Conservation (phyloP, 2,888 invertebrate species). For the Byasa hedistus region DNA sequence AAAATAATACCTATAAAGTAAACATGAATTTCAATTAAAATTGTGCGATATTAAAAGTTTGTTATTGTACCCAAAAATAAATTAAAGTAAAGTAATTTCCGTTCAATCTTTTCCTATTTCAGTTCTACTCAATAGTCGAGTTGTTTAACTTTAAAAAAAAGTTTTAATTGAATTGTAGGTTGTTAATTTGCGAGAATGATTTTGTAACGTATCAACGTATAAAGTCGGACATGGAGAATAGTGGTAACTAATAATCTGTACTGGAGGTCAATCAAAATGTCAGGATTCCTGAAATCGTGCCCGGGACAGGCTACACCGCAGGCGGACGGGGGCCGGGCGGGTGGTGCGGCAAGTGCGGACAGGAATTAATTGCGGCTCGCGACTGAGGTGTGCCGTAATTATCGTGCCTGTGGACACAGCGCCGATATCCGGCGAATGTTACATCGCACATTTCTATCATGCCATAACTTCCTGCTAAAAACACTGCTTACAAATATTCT, state of each 20-base stretch:
- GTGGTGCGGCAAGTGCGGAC: slow-evolving; percentile 39
- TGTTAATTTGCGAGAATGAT: background rate
- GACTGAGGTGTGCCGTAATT: slow-evolving; percentile 63
- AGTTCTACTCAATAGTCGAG: too few species aligned
- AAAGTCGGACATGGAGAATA: background rate
- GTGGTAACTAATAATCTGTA: slow-evolving; percentile 27
- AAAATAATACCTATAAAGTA: too few species aligned
- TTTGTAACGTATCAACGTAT: background rate
- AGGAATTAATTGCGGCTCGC: slow-evolving; percentile 67
- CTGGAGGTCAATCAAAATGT: slow-evolving; percentile 39
- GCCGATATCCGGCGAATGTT: slow-evolving; percentile 29
- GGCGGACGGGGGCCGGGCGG: slow-evolving; percentile 36
- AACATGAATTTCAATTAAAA: too few species aligned
- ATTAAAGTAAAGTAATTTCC: too few species aligned
- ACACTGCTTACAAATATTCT: background rate
- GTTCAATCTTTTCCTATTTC: too few species aligned
- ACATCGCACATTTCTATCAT: slow-evolving; percentile 16
- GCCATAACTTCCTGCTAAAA: background rate
- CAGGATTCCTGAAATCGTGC: slow-evolving; percentile 49
- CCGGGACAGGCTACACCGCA: slow-evolving; percentile 56
- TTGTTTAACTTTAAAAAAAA: too few species aligned
- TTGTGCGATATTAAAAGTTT: too few species aligned
- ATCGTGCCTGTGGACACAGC: slow-evolving; percentile 48
- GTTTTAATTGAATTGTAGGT: too few species aligned
- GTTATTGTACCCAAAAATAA: too few species aligned